These are phyloP conservation scores for Nannobrachium achirus DNA, from an alignment of 2,113 vertebrate genomes.

Conservation along the genomic window DNA sequence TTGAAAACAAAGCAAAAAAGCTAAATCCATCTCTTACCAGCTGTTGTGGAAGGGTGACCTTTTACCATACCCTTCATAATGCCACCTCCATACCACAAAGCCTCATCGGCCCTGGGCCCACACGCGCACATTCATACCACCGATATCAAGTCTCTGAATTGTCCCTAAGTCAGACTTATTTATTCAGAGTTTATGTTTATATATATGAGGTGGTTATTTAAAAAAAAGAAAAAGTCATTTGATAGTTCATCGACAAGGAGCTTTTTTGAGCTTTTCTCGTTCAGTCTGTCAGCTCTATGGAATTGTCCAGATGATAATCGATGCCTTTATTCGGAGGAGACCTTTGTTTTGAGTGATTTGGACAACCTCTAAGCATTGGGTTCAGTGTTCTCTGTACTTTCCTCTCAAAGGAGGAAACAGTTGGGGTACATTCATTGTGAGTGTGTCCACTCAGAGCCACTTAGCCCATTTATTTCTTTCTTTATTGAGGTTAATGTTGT, in stretches of 20 bases:
- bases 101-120: constrained; percentile 42
- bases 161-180: constrained; percentile 46
- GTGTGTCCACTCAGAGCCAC: constrained; percentile 75
- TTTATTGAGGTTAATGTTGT: constrained; percentile 76
- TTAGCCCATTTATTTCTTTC: constrained; percentile 81
- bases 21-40: constrained; percentile 45
- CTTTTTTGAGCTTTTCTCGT: background rate
- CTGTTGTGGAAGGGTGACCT: constrained; percentile 40
- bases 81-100: constrained; percentile 53
- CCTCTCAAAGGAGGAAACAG: constrained; percentile 39
- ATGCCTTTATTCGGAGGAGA: constrained; percentile 63
- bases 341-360: constrained; percentile 37
- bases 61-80: constrained; percentile 32
- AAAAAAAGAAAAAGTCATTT: constrained; percentile 8
- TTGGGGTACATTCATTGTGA: constrained; percentile 72
- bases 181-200: constrained; percentile 34
- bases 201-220: constrained; percentile 20
- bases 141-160: constrained; percentile 52
- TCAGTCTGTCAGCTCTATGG: constrained; percentile 21
- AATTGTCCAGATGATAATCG: constrained; percentile 64
- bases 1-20: constrained; percentile 34
- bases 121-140: constrained; percentile 37
- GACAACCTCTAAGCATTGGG: constrained; percentile 76
- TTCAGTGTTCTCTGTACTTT: constrained; percentile 68
- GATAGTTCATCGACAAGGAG: background rate